phyloP scores from a whole-genome alignment of 2,888 invertebrate genomes.

The Lasius fuliginosus region DNA sequence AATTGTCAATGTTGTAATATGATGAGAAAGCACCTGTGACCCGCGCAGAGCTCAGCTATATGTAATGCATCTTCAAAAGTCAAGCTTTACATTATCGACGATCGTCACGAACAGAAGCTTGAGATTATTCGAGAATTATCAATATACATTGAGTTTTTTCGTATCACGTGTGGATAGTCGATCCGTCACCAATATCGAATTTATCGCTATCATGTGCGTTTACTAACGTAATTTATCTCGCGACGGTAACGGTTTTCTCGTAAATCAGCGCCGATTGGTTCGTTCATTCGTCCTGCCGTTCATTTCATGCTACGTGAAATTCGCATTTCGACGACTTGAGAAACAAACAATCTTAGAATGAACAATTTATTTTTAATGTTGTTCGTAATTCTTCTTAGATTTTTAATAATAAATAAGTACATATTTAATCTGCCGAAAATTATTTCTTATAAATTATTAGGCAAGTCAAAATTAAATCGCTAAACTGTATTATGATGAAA shows the following conservation, averaged over 20 bases:
- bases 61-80: slow-evolving; percentile 35
- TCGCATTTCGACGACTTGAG: slow-evolving; percentile 12
- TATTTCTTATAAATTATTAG: not conserved
- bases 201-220: slow-evolving; percentile 38
- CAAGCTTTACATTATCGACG: slow-evolving; percentile 36
- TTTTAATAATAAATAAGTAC: not conserved
- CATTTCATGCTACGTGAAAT: slow-evolving; percentile 5
- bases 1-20: slow-evolving; percentile 42
- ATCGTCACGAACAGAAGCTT: slow-evolving; percentile 32
- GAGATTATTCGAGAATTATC: slow-evolving; percentile 19
- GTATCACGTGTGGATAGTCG: slow-evolving; percentile 30
- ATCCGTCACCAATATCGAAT: slow-evolving; percentile 45
- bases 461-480: not conserved
- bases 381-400: not conserved
- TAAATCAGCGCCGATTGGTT: slow-evolving; percentile 46
- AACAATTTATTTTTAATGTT: not conserved
- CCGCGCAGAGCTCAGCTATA: not conserved
- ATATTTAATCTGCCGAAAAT: not conserved
- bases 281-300: slow-evolving; percentile 28
- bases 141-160: slow-evolving; percentile 16
- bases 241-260: slow-evolving; percentile 32
- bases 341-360: not conserved
- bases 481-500: not conserved
- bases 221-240: slow-evolving; percentile 51
- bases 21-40: slow-evolving; percentile 31